Percentiles rank a stretch among this genome's conserved stretches.
Evolutionary conservation across 1,140 invertebrate genomes (phyloP).

Genomic region (Oryctes rhinoceros): DNA sequence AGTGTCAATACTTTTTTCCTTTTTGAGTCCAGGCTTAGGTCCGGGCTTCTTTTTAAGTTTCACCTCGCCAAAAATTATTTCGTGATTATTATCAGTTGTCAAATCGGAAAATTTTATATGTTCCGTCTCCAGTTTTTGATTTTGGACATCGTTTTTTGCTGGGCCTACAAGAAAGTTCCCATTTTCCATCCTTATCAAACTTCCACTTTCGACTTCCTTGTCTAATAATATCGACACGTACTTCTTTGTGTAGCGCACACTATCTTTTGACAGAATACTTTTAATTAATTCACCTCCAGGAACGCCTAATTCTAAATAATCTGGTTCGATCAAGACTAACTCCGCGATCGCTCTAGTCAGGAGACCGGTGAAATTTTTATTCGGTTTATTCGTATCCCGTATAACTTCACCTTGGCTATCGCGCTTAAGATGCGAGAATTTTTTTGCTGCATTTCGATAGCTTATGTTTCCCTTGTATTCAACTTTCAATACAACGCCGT

Average conservation of each 20-base stretch:
- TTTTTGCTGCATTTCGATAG: constrained; percentile 83
- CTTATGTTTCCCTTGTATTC: constrained; percentile 87
- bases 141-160: constrained; percentile 55
- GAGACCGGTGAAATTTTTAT: constrained; percentile 61
- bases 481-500: constrained; percentile 81
- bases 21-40: constrained; percentile 43
- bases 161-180: constrained; percentile 73
- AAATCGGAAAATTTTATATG: constrained; percentile 29
- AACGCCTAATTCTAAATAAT: constrained; percentile 75
- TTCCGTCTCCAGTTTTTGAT: constrained; percentile 31
- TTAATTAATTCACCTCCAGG: constrained; percentile 71
- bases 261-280: constrained; percentile 70
- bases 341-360: constrained; percentile 74
- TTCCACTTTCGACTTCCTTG: constrained; percentile 72
- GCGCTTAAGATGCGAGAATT: constrained; percentile 64
- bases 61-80: constrained; percentile 35
- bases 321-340: constrained; percentile 73
- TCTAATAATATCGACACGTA: constrained; percentile 72
- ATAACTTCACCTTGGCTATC: constrained; percentile 61
- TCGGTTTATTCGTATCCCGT: constrained; percentile 38
- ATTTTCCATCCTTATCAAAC: constrained; percentile 71
- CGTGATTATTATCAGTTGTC: constrained; percentile 3
- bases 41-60: constrained; percentile 46
- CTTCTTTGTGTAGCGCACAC: constrained; percentile 70
- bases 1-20: constrained; percentile 46